A percentile compares a stretch with the other conserved stretches of the same genome.
These are phyloP conservation scores for Ephestia elutella DNA, from an alignment of 1,140 invertebrate genomes.

Conservation along the genomic window DNA sequence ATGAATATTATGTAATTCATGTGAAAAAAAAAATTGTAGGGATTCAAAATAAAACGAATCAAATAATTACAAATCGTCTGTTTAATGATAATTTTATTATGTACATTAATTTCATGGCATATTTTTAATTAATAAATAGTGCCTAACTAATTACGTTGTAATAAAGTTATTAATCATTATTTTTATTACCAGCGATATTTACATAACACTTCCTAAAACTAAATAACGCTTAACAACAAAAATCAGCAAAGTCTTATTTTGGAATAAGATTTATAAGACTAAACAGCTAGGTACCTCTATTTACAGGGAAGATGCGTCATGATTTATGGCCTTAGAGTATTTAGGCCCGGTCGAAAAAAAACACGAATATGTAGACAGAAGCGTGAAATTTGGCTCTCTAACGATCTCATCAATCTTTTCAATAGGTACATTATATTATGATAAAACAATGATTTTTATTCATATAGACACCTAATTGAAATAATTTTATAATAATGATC, in stretches of 20 bases:
- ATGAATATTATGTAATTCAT: no score
- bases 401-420: no score
- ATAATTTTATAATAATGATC: no score
- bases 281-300: not conserved
- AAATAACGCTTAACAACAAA: constrained; percentile 66
- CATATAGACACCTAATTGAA: no score
- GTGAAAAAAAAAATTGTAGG: not conserved
- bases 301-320: not conserved
- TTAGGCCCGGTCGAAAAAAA: no score
- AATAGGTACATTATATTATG: no score
- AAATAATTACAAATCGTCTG: constrained; percentile 25
- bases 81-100: constrained; percentile 27
- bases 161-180: constrained; percentile 10
- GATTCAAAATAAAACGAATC: constrained; percentile 5
- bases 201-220: constrained; percentile 66
- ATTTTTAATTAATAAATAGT: constrained; percentile 15
- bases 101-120: constrained; percentile 15
- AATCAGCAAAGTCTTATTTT: constrained; percentile 16
- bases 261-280: not conserved
- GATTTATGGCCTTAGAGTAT: not conserved
- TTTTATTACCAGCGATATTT: constrained; percentile 27
- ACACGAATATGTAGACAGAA: no score
- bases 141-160: constrained; percentile 20
- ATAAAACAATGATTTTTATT: no score
- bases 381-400: no score